Percentiles rank a stretch among this genome's conserved stretches.
Conservation (phyloP, 2,113 vertebrate species). For the Dipodomys merriami region DNA sequence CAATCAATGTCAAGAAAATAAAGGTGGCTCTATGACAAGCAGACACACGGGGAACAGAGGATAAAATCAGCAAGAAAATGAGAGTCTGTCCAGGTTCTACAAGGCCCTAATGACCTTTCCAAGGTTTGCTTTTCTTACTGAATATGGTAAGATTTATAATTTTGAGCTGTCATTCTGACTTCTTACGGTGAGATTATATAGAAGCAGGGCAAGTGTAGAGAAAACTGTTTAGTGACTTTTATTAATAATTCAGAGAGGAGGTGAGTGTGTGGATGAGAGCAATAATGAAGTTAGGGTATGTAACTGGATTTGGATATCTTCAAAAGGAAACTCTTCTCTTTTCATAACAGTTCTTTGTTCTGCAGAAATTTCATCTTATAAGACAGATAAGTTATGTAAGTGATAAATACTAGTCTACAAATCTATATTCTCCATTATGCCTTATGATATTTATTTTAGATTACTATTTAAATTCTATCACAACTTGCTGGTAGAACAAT, state of each 20-base stretch:
- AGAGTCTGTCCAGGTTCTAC: neutral
- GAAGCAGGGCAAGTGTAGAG: neutral
- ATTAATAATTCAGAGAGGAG: neutral
- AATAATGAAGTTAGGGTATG: neutral
- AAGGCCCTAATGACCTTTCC: neutral
- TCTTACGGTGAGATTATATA: neutral
- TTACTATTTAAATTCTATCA: constrained; percentile 8
- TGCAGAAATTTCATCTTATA: neutral
- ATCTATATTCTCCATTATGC: neutral
- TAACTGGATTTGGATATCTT: neutral
- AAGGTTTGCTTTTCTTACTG: neutral
- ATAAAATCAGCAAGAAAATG: neutral
- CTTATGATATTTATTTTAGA: constrained; percentile 2
- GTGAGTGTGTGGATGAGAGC: neutral
- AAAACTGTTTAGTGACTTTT: neutral
- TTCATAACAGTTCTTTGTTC: neutral
- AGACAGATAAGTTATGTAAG: neutral
- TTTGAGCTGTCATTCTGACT: neutral
- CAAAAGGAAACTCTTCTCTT: neutral
- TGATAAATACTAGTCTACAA: neutral
- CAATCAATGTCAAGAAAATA: neutral
- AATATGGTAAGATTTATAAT: neutral
- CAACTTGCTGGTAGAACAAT: neutral
- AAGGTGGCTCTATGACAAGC: too few relatives aligned
- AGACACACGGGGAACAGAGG: neutral